Percentiles rank a stretch among this genome's conserved stretches.
phyloP scores from a whole-genome alignment of 2,113 vertebrate species.

The Cisticola juncidis region DNA sequence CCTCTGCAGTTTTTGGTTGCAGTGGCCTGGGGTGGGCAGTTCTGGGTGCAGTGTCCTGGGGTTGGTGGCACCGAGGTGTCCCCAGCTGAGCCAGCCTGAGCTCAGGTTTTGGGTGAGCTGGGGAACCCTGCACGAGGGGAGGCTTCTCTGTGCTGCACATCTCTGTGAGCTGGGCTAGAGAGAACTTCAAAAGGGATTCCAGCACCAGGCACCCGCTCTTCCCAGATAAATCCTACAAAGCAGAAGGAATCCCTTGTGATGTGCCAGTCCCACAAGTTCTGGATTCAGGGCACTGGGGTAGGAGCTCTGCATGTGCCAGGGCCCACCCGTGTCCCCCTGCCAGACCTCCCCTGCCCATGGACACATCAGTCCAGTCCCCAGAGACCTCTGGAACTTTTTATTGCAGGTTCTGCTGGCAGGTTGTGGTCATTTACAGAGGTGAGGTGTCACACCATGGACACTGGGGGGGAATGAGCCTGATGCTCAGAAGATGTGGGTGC shows the following conservation, averaged over 20 bases:
- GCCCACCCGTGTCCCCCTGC: accelerated
- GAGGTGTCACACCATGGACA: accelerated
- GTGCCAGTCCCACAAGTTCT: background rate
- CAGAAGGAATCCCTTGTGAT: background rate
- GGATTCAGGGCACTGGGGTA: background rate
- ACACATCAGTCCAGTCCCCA: accelerated
- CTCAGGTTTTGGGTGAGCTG: background rate
- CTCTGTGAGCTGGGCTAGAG: background rate
- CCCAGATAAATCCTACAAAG: background rate
- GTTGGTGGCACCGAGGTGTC: background rate
- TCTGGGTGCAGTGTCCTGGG: background rate
- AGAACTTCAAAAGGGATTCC: background rate
- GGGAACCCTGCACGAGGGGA: background rate
- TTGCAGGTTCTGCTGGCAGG: background rate
- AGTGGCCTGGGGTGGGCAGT: background rate
- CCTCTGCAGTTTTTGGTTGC: background rate
- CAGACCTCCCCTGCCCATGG: accelerated
- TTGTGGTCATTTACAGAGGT: accelerated
- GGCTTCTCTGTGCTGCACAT: background rate
- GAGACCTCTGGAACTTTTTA: accelerated
- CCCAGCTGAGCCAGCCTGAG: background rate
- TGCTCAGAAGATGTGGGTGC: background rate
- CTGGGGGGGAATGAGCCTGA: accelerated
- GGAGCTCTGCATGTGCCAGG: background rate
- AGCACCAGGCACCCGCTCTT: background rate